phyloP scores from a whole-genome alignment of 2,797 vertebrate species.

The Schizothorax lantsangensis region DNA sequence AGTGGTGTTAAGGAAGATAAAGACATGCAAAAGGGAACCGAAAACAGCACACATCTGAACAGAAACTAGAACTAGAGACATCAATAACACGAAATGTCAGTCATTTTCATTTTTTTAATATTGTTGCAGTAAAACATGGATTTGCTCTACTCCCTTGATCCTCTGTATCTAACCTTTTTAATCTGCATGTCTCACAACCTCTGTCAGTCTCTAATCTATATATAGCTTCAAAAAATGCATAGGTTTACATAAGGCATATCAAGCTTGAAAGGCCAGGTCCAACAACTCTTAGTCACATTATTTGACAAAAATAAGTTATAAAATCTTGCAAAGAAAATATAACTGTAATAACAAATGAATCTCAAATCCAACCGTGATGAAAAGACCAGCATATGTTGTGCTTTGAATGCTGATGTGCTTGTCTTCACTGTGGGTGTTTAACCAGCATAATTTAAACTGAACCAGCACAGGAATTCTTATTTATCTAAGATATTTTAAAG shows the following conservation, averaged over 20 bases:
- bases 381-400: neutral
- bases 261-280: neutral
- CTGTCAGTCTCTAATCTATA: neutral
- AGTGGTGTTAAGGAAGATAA: neutral
- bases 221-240: neutral
- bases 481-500: neutral
- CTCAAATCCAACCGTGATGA: neutral
- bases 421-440: neutral
- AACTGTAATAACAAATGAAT: neutral
- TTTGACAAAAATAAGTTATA: neutral
- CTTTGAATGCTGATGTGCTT: conserved; percentile 2
- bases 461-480: neutral
- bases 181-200: neutral
- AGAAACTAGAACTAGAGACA: conserved; percentile 3
- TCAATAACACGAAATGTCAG: neutral
- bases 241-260: neutral
- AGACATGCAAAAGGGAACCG: neutral
- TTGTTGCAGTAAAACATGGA: neutral
- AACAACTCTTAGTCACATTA: neutral
- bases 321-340: neutral
- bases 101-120: neutral
- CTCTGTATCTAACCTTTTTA: neutral
- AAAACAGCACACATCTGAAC: neutral
- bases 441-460: neutral
- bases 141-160: conserved; percentile 17